Evolutionary conservation across 1,140 invertebrate species (phyloP), one percentile per base, ranked within the genome.

Genomic region (Mamestra configurata): DNA sequence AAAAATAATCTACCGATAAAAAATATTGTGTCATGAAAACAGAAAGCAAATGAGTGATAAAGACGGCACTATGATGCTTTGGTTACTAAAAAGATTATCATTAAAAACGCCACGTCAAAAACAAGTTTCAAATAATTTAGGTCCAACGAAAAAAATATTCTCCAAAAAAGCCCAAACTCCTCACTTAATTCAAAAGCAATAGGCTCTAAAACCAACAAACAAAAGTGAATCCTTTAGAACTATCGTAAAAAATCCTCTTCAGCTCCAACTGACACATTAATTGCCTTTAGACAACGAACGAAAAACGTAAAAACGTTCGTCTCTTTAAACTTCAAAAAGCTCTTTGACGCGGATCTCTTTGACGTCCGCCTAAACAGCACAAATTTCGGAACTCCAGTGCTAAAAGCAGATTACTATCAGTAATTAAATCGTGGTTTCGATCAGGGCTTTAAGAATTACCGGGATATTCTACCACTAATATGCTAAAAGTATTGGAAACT

Each of bases 381-480:
- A 18, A 61, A 80, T 70, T 70, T 71, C 78, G 10, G 57, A 46
- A 57, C 18, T 40, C 11, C 31, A 22, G 13, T 3, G 51, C 73
- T 72, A 70, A 80, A 82, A 84, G 73, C 78, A 81, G 80, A 84
- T 84, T 84, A 81, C 66, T 37, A 82, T 79, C 80, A 77, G 77
- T 84, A 82, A 84, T 84, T 81, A 84, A 79, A 82, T 66, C 59
- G 72, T 37, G 35, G 79, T 64, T 78, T 72, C 71, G 76, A 81
- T 72, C 71, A 76, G 31, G 68, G 22, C 79, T 61, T 31, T 6
- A 46, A 46, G 27, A 35, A 35, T 53, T 71, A 71, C 37, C 20
- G 18, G 22, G 8, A 27, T 70, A 13, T 43, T 66, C 22, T n/a
- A 0, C 13, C 40, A 70, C 20, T 46, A 27, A 37, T 64, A 64